Percentiles rank a stretch among this genome's conserved stretches.
Evolutionary conservation across 2,113 vertebrate species (phyloP).

Genomic region (Bos javanicus): DNA sequence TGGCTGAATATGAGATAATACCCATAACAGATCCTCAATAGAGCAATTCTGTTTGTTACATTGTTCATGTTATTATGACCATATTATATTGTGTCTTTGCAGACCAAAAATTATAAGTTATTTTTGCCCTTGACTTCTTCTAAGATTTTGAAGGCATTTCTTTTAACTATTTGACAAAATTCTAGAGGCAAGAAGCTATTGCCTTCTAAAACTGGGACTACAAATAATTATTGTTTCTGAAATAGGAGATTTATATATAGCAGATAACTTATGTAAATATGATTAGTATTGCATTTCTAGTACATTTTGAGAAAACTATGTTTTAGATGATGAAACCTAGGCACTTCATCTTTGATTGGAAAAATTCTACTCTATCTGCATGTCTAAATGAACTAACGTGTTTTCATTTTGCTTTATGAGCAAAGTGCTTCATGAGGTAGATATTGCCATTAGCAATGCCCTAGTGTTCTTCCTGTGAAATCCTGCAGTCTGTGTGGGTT

Average conservation of each 20-base stretch:
- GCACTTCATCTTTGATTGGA: not conserved
- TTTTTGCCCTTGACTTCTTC: not conserved
- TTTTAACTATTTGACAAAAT: not conserved
- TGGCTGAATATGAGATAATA: not conserved
- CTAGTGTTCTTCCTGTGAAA: not conserved
- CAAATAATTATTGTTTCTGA: not conserved
- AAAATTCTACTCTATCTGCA: not conserved
- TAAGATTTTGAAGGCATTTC: not conserved
- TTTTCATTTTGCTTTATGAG: not conserved
- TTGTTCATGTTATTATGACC: not conserved
- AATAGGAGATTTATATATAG: not conserved
- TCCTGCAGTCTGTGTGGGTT: not conserved
- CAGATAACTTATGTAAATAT: not conserved
- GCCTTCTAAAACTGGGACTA: not conserved
- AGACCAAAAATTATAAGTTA: not conserved
- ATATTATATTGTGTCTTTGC: not conserved
- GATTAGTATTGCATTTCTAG: not conserved
- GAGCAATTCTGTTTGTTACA: not conserved
- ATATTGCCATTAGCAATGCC: not conserved
- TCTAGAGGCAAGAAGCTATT: not conserved
- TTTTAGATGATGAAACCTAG: not conserved
- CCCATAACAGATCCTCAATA: not conserved
- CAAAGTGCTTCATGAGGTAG: not conserved
- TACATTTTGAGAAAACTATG: not conserved
- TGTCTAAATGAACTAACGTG: not conserved